phyloP scores from a whole-genome alignment of 1,140 invertebrate species.

The Bombus turneri region DNA sequence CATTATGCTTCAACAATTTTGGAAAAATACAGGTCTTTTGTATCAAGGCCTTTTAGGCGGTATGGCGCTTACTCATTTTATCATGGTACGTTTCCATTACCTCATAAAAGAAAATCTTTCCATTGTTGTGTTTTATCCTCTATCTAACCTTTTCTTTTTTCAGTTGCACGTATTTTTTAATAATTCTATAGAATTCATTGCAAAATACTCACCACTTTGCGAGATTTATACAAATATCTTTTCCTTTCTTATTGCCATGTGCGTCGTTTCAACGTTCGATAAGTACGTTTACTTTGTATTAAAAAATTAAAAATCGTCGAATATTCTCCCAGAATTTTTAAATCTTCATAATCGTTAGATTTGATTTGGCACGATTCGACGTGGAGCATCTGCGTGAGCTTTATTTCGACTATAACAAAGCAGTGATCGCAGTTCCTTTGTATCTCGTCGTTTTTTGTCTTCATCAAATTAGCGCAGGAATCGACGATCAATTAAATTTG shows the following conservation, averaged over 20 bases:
- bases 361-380: constrained; percentile 75
- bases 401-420: constrained; percentile 70
- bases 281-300: constrained; percentile 63
- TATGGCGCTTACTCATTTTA: constrained; percentile 78
- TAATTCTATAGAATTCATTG: constrained; percentile 41
- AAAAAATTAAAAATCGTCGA: too few species aligned
- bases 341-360: constrained; percentile 61
- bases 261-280: constrained; percentile 76
- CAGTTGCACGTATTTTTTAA: constrained; percentile 74
- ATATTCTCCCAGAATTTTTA: neutral
- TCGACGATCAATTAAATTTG: constrained; percentile 73
- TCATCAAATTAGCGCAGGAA: constrained; percentile 71
- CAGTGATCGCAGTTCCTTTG: constrained; percentile 72
- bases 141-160: constrained; percentile 17
- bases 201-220: constrained; percentile 67
- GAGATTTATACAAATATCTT: constrained; percentile 77
- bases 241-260: constrained; percentile 74
- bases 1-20: constrained; percentile 74
- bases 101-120: neutral
- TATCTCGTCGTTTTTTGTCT: constrained; percentile 76
- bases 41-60: constrained; percentile 79
- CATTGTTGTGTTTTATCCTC: too few species aligned
- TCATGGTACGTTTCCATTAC: constrained; percentile 69
- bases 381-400: constrained; percentile 73
- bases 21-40: constrained; percentile 73